A percentile compares a stretch with the other conserved stretches of the same genome.
Evolutionary conservation across 2,888 invertebrate species (phyloP).

Genomic region (Xanthorhoe designata): DNA sequence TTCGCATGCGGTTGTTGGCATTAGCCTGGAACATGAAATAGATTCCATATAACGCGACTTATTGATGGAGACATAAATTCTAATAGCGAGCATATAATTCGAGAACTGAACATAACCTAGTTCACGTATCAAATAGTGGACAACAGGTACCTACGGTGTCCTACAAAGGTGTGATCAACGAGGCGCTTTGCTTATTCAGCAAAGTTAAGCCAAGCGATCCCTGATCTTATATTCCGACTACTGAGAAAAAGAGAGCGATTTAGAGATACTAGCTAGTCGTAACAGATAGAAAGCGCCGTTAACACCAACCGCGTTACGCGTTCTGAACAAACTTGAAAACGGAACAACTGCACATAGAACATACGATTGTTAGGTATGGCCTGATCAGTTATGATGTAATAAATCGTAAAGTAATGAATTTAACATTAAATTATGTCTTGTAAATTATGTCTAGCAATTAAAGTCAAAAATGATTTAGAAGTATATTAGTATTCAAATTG

Average conservation of each 20-base stretch:
- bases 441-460: constrained; percentile 3
- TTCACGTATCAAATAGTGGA: constrained; percentile 41
- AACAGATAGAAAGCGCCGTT: constrained; percentile 79
- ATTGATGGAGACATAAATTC: constrained; percentile 50
- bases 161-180: constrained; percentile 58
- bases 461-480: background rate
- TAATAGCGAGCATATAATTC: constrained; percentile 42
- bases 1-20: constrained; percentile 65
- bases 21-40: constrained; percentile 61
- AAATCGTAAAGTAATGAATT: background rate
- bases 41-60: constrained; percentile 59
- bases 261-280: constrained; percentile 53
- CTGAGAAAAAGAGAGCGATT: constrained; percentile 70
- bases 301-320: constrained; percentile 80
- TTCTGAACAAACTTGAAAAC: constrained; percentile 65
- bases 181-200: constrained; percentile 65
- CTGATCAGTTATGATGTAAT: constrained; percentile 18
- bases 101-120: constrained; percentile 40
- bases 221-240: constrained; percentile 66
- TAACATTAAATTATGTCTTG: background rate
- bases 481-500: background rate
- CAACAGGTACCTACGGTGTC: constrained; percentile 51
- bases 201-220: constrained; percentile 66
- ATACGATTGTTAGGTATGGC: constrained; percentile 25
- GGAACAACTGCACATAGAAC: constrained; percentile 54